A percentile compares a stretch with the other conserved stretches of the same genome.
Conservation (phyloP, 2,113 vertebrate species). For the Cochlearius cochlearius region DNA sequence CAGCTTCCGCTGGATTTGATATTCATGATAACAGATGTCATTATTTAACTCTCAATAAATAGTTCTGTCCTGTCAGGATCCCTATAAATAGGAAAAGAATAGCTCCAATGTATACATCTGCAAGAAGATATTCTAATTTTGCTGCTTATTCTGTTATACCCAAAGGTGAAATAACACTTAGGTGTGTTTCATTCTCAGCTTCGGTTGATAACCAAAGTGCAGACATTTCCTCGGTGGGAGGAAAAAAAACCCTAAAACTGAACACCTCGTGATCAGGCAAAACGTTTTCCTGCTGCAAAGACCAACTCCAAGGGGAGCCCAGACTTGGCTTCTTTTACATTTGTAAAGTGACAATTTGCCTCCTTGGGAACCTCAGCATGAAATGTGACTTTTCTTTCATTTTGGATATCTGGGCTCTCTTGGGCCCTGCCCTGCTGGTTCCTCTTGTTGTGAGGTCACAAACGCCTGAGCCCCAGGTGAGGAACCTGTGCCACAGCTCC, state of each 20-base stretch:
- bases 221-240: not conserved
- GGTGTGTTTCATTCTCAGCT: not conserved
- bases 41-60: constrained; percentile 27
- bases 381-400: not conserved
- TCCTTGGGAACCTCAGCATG: not conserved
- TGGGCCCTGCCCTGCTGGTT: not conserved
- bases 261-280: not conserved
- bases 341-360: not conserved
- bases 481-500: fast-evolving
- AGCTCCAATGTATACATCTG: not conserved
- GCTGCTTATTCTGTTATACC: not conserved
- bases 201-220: not conserved
- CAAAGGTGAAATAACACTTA: not conserved
- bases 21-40: constrained; percentile 45
- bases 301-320: not conserved
- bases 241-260: not conserved
- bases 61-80: not conserved
- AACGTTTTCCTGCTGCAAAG: not conserved
- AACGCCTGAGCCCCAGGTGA: fast-evolving
- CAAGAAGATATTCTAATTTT: not conserved
- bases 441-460: not conserved
- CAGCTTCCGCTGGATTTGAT: constrained; percentile 12
- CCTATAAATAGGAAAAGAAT: not conserved
- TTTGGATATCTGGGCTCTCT: not conserved
- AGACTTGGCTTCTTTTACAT: not conserved